These are phyloP conservation scores for Seira sanloemensis DNA, from an alignment of 2,888 invertebrate genomes.

Conservation along the genomic window DNA sequence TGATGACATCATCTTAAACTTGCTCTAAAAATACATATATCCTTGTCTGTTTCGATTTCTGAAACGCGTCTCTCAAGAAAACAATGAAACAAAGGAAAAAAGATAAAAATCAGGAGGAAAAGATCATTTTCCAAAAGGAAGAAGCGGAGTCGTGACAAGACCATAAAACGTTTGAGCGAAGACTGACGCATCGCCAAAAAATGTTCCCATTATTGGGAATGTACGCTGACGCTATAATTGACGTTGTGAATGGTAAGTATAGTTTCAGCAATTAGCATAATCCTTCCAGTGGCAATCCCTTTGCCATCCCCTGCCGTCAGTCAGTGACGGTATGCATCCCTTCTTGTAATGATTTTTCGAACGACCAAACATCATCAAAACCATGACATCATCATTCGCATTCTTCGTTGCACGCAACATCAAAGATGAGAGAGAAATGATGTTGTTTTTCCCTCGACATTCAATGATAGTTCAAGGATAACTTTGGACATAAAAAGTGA, in stretches of 20 bases:
- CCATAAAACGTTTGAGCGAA: background rate
- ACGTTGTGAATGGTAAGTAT: conserved; percentile 29
- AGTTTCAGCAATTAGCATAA: conserved; percentile 35
- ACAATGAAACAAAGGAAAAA: no score
- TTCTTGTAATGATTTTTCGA: background rate
- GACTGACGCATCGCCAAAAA: conserved; percentile 5
- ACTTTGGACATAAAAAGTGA: background rate
- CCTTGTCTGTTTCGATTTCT: no score
- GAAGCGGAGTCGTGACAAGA: conserved; percentile 33
- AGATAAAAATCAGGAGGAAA: no score
- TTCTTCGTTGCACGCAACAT: background rate
- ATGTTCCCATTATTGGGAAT: conserved; percentile 26
- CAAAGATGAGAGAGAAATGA: no score
- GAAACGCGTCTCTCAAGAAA: no score
- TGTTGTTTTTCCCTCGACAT: background rate
- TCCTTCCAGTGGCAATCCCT: conserved; percentile 38
- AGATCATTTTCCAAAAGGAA: conserved; percentile 1
- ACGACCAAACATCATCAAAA: background rate
- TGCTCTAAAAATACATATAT: no score
- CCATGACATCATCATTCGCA: conserved; percentile 33
- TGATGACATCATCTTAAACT: no score
- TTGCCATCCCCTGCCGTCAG: conserved; percentile 31
- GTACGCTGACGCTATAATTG: conserved; percentile 3
- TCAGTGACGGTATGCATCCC: conserved; percentile 1
- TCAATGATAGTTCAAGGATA: conserved; percentile 16